Evolutionary conservation across 92 coral and sea anemone genomes (phyloP), one percentile per base, ranked within the genome.

Genomic region (Phenganax stokvisi): DNA sequence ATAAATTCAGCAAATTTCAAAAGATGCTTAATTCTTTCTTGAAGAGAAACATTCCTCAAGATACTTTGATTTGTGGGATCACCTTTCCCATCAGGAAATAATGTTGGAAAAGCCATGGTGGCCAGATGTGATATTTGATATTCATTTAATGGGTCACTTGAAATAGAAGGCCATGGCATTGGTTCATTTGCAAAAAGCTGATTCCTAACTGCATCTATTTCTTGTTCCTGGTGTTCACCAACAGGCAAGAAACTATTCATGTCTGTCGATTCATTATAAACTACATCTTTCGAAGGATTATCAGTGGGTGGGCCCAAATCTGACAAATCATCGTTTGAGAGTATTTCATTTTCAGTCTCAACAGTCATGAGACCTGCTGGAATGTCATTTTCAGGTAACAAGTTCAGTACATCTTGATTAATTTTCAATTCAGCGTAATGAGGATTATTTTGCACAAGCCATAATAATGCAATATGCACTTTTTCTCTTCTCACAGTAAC

Each of bases 291-390:
- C 54, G 74, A 57, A 55, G 25, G 25, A 20, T 71, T 69, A 29
- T 84, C 64, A 16, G 20, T 51, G 56, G 83, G 83, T 54, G 89
- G 87, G 60, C 86, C 86, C 61, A 74, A 63, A 86, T 83, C 87
- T 47, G 70, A 84, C 25, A 37, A 17, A 20, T 12, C 72, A 20
- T 12, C 75, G 31, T 10, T 53, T 60, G 58, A 61, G 28, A 20
- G 3, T 20, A 20, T 20, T 16, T 68, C 69, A 28, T 79, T 71
- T 16, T 86, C 70, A 28, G 84, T 83, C 55, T 87, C 87, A 68
- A 83, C 87, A 63, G 84, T 83, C 37, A 73, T 28, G 17, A 82
- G 79, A 28, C 76, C 75, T 28, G 64, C 27, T 62, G 89, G 89
- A 74, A 67, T 20, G 70, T 57, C 86, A 82, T 86, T 56, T 11